Percentiles rank a stretch among this genome's conserved stretches.
phyloP scores from a whole-genome alignment of 2,888 invertebrate genomes.

The Rhagonycha fulva region DNA sequence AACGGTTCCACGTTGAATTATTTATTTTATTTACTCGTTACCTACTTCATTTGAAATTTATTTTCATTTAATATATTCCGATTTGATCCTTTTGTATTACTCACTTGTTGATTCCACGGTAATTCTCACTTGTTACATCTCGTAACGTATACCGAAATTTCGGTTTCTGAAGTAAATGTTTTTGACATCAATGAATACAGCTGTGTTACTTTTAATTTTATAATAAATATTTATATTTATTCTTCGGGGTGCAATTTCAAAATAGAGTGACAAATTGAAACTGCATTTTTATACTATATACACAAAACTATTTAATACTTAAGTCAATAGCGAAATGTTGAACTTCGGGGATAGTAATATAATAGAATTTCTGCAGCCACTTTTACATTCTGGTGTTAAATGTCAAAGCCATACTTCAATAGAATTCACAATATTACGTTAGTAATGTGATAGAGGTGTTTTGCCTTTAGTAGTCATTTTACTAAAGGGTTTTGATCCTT shows the following conservation, averaged over 20 bases:
- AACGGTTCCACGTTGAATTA: background rate
- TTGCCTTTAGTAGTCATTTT: slow-evolving; percentile 34
- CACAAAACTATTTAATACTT: background rate
- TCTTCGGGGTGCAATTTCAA: background rate
- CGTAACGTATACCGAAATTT: background rate
- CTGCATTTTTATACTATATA: background rate
- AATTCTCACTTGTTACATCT: background rate
- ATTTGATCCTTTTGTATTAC: background rate
- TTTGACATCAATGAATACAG: background rate
- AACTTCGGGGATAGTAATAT: slow-evolving; percentile 6
- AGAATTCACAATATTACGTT: slow-evolving; percentile 36
- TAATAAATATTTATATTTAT: background rate
- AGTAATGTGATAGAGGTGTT: slow-evolving; percentile 32
- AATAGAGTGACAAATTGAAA: background rate
- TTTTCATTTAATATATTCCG: background rate
- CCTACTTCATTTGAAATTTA: background rate
- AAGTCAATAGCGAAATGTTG: background rate
- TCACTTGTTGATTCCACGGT: background rate
- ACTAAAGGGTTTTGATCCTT: slow-evolving; percentile 29
- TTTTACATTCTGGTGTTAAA: slow-evolving; percentile 33
- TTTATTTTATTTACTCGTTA: background rate
- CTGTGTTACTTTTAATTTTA: background rate
- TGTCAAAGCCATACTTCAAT: slow-evolving; percentile 35
- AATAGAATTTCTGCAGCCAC: slow-evolving; percentile 23
- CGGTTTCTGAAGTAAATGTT: background rate